Evolutionary conservation across 2,888 invertebrate genomes (phyloP).

Genomic region (Andrena flavipes): DNA sequence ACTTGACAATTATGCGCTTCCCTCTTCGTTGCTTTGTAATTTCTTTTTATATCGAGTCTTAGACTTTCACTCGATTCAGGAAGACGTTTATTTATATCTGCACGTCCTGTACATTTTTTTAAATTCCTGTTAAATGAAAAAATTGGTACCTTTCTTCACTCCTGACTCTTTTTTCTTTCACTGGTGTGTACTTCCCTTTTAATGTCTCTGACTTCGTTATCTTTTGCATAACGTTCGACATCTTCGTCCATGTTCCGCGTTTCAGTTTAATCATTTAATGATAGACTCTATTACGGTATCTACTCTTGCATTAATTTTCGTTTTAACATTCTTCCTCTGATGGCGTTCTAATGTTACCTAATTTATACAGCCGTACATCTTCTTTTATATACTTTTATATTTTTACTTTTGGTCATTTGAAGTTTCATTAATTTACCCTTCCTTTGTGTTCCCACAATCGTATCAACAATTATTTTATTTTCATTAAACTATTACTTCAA

Average conservation of each 20-base stretch:
- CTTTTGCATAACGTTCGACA: neutral
- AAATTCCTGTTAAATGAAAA: too few relatives aligned
- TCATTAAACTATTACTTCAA: too few relatives aligned
- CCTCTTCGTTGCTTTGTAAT: neutral
- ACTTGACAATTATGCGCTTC: slow-evolving; percentile 16
- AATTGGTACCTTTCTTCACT: neutral
- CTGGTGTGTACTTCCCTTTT: neutral
- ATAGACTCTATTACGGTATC: neutral
- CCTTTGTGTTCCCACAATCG: too few relatives aligned
- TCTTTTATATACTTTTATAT: neutral
- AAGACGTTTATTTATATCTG: neutral
- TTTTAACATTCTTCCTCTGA: neutral
- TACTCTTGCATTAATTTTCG: neutral
- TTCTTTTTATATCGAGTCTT: neutral
- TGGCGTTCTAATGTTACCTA: neutral
- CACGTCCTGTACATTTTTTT: neutral
- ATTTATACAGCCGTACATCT: neutral
- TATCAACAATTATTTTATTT: too few relatives aligned
- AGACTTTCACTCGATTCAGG: neutral
- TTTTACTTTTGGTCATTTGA: neutral
- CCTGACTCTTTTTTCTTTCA: neutral
- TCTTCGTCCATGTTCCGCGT: neutral
- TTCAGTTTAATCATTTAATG: neutral
- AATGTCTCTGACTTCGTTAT: neutral
- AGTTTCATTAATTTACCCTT: too few relatives aligned